Evolutionary conservation across 2,888 invertebrate genomes (phyloP).

Genomic region (Himalopsyche kuldschensis): DNA sequence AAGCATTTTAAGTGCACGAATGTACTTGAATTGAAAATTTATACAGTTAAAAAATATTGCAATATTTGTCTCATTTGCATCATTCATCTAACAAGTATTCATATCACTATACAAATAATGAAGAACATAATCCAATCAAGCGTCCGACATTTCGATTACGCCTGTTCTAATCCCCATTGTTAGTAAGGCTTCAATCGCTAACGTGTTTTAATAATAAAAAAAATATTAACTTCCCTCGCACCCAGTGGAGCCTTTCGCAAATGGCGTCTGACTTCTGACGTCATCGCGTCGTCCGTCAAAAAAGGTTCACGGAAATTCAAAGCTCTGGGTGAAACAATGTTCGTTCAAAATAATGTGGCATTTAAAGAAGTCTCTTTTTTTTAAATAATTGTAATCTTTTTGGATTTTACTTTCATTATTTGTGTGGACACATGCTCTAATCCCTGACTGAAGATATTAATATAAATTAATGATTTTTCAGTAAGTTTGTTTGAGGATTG

Average conservation of each 20-base stretch:
- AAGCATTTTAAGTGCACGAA: too few species aligned
- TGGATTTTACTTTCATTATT: too few species aligned
- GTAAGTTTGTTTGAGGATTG: too few species aligned
- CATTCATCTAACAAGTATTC: not conserved
- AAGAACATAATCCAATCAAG: not conserved
- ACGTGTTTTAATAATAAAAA: not conserved
- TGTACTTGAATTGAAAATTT: too few species aligned
- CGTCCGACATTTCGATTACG: not conserved
- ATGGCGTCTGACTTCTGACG: not conserved
- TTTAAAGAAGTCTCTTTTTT: too few species aligned
- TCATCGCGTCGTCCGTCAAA: not conserved
- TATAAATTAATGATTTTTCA: too few species aligned
- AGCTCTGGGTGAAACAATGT: not conserved
- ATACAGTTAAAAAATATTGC: not conserved
- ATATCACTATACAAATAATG: not conserved
- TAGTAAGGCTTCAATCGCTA: not conserved
- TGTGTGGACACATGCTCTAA: too few species aligned
- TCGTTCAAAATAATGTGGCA: not conserved
- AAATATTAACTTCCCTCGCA: not conserved
- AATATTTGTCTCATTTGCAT: not conserved
- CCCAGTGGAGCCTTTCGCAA: not conserved
- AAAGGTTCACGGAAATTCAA: not conserved
- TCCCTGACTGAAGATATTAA: too few species aligned
- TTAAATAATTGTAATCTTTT: too few species aligned
- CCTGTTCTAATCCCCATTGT: not conserved